These are phyloP conservation scores for Aphidoletes aphidimyza DNA, from an alignment of 2,888 invertebrate species.

Conservation along the genomic window DNA sequence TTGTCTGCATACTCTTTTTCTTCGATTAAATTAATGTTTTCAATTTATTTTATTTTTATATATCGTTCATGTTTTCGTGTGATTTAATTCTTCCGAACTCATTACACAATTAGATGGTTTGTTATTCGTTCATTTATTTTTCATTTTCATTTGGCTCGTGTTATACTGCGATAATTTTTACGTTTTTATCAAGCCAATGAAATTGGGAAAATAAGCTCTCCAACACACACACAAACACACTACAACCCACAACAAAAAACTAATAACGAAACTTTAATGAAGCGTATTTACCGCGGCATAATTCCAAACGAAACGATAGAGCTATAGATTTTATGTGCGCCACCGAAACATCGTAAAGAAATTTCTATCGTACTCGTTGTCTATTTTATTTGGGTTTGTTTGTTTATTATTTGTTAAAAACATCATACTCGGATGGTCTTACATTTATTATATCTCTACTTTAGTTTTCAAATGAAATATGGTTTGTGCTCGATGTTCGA, in stretches of 20 bases:
- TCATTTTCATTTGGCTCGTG: background rate
- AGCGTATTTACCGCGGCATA: background rate
- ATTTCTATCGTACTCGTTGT: constrained; percentile 8
- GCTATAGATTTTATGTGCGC: constrained; percentile 2
- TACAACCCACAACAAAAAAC: background rate
- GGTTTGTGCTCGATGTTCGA: background rate
- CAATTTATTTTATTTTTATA: background rate
- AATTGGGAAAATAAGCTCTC: too few relatives aligned
- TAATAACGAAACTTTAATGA: background rate
- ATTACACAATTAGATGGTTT: background rate
- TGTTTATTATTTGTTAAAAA: background rate
- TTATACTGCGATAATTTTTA: background rate
- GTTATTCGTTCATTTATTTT: constrained; percentile 36
- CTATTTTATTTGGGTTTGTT: too few relatives aligned
- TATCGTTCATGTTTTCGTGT: background rate
- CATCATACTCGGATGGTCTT: background rate
- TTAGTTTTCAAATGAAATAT: background rate
- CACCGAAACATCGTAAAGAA: background rate
- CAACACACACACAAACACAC: too few relatives aligned
- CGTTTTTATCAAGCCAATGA: too few relatives aligned
- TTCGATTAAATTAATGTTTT: background rate
- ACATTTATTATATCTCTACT: background rate
- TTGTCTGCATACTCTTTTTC: background rate
- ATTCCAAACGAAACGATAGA: background rate
- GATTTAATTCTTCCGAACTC: background rate